A percentile compares a stretch with the other conserved stretches of the same genome.
Conservation (phyloP, 1,140 invertebrate species). For the Tetramorium simillimum region DNA sequence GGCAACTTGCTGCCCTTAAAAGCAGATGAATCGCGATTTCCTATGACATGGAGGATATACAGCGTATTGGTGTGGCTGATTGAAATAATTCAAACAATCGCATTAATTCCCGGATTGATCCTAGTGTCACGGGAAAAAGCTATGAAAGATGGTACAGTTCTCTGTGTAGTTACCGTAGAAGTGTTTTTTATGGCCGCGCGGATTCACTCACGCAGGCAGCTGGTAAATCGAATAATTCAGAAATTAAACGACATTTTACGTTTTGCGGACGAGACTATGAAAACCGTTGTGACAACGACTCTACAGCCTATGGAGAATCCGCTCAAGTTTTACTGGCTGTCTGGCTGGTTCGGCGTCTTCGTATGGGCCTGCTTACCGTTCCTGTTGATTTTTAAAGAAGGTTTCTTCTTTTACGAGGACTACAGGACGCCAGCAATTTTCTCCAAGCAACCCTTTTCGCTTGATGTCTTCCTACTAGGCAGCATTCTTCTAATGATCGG, state of each 20-base stretch:
- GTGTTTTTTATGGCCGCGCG: background rate
- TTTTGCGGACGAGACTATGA: constrained; percentile 10
- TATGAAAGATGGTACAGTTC: constrained; percentile 13
- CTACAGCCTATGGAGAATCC: constrained; percentile 14
- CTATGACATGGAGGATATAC: background rate
- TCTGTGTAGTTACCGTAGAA: constrained; percentile 2
- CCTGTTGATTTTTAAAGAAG: background rate
- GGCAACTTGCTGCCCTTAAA: constrained; percentile 18
- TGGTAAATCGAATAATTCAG: constrained; percentile 4
- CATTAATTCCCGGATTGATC: constrained; percentile 1
- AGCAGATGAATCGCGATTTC: background rate
- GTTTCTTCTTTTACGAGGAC: background rate
- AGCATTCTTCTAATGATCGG: background rate
- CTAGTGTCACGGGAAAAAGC: background rate
- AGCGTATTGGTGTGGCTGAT: constrained; percentile 15
- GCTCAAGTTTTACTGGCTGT: constrained; percentile 2
- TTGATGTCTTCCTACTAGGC: background rate
- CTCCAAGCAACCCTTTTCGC: constrained; percentile 3
- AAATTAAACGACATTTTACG: background rate
- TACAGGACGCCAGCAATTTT: background rate
- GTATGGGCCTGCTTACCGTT: background rate
- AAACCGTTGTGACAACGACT: background rate
- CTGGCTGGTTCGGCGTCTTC: background rate
- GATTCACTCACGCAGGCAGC: background rate
- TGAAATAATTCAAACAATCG: background rate